Conservation (phyloP, 1,140 invertebrate genomes). For the Hormaphis cornu region DNA sequence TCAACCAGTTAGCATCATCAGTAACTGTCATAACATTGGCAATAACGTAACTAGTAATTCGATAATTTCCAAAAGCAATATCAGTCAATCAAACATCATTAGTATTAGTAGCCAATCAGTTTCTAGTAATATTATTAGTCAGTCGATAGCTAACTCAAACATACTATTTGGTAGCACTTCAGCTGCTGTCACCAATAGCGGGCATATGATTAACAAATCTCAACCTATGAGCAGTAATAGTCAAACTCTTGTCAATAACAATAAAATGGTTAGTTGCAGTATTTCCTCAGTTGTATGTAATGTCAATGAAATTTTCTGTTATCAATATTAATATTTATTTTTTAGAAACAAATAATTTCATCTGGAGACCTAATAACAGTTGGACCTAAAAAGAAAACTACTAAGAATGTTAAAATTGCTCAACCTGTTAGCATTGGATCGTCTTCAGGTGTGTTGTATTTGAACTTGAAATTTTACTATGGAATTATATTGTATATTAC, state of each 20-base stretch:
- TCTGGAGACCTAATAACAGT: conserved; percentile 12
- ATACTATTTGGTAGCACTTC: background rate
- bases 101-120: background rate
- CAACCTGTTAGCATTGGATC: conserved; percentile 5
- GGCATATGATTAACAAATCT: background rate
- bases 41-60: too few relatives aligned
- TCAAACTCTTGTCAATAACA: conserved; percentile 2
- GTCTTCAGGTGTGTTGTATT: background rate
- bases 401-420: background rate
- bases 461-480: background rate
- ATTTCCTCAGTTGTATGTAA: conserved; percentile 4
- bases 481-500: too few relatives aligned
- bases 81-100: background rate
- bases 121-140: background rate
- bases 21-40: too few relatives aligned
- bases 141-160: background rate
- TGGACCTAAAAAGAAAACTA: background rate
- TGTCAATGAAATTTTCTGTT: background rate
- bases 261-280: background rate
- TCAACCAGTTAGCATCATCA: too few relatives aligned
- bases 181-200: background rate
- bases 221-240: background rate
- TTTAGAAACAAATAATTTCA: conserved; percentile 3
- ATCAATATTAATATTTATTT: background rate
- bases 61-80: too few relatives aligned